A percentile compares a stretch with the other conserved stretches of the same genome.
Conservation (phyloP, 2,113 vertebrate species). For the Anarrhichthys ocellatus region DNA sequence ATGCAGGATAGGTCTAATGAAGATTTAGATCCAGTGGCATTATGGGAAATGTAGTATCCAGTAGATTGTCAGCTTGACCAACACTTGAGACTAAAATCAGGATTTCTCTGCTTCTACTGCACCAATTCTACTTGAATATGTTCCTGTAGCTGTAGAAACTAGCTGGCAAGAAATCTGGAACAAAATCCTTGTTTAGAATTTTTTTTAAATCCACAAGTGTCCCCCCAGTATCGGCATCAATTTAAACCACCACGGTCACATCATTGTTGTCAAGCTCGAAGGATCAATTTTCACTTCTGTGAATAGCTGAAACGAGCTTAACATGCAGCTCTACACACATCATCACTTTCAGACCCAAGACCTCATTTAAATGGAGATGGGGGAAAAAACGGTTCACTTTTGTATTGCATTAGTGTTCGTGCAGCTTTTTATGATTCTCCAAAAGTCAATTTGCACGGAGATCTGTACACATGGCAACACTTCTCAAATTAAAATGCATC, state of each 20-base stretch:
- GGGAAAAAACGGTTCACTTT: slow-evolving; percentile 10
- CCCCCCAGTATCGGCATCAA: not conserved
- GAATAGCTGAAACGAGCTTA: slow-evolving; percentile 16
- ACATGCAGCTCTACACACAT: slow-evolving; percentile 14
- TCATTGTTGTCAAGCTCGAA: not conserved
- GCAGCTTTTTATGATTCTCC: slow-evolving; percentile 26
- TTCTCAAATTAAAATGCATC: slow-evolving; percentile 40
- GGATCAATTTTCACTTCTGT: slow-evolving; percentile 15
- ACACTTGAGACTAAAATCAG: not conserved
- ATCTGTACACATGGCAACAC: slow-evolving; percentile 17
- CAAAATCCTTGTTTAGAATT: not conserved
- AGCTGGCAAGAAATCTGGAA: not conserved
- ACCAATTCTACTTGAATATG: not conserved
- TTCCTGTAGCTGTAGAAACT: not conserved
- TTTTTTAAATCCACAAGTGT: not conserved
- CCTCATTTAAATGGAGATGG: slow-evolving; percentile 34
- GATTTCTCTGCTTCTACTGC: not conserved
- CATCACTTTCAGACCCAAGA: not conserved
- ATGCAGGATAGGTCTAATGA: not conserved
- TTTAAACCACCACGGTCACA: not conserved
- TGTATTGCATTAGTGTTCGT: not conserved
- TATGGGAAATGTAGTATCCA: not conserved
- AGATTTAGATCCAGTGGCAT: not conserved
- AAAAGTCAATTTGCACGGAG: slow-evolving; percentile 37
- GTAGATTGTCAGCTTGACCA: not conserved